A percentile compares a stretch with the other conserved stretches of the same genome.
These are phyloP conservation scores for Exocentrus adspersus DNA, from an alignment of 2,888 invertebrate species.

Conservation along the genomic window DNA sequence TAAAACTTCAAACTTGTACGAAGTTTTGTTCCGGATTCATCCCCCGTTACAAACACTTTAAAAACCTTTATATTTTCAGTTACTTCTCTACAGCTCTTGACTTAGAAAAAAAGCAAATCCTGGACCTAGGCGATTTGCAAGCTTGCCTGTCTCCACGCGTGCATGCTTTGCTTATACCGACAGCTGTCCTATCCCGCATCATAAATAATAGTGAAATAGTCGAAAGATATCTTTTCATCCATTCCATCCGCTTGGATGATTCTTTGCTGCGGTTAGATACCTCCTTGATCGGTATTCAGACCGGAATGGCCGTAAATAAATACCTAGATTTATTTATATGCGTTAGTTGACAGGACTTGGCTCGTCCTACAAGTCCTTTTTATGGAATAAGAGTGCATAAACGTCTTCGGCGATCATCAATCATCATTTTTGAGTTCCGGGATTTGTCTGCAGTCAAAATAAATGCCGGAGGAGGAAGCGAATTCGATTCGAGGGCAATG, in stretches of 20 bases:
- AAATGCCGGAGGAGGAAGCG: too few species aligned
- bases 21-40: too few species aligned
- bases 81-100: too few species aligned
- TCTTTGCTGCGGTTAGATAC: slow-evolving; percentile 49
- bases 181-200: slow-evolving; percentile 54
- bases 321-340: slow-evolving; percentile 26
- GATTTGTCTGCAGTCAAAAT: background rate
- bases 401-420: background rate
- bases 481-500: too few species aligned
- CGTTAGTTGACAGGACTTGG: slow-evolving; percentile 1
- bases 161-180: slow-evolving; percentile 46
- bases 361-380: background rate
- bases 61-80: too few species aligned
- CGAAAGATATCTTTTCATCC: slow-evolving; percentile 57
- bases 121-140: slow-evolving; percentile 44
- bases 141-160: slow-evolving; percentile 47
- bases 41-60: too few species aligned
- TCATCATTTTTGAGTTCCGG: background rate
- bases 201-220: slow-evolving; percentile 58
- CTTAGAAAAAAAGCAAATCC: too few species aligned
- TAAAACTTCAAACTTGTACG: too few species aligned
- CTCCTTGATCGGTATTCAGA: slow-evolving; percentile 51
- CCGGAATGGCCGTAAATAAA: slow-evolving; percentile 44
- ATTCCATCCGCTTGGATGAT: slow-evolving; percentile 54
- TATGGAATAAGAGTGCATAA: background rate